A percentile compares a stretch with the other conserved stretches of the same genome.
These are phyloP conservation scores for Azemiops feae DNA, from an alignment of 2,113 vertebrate species.

Conservation along the genomic window DNA sequence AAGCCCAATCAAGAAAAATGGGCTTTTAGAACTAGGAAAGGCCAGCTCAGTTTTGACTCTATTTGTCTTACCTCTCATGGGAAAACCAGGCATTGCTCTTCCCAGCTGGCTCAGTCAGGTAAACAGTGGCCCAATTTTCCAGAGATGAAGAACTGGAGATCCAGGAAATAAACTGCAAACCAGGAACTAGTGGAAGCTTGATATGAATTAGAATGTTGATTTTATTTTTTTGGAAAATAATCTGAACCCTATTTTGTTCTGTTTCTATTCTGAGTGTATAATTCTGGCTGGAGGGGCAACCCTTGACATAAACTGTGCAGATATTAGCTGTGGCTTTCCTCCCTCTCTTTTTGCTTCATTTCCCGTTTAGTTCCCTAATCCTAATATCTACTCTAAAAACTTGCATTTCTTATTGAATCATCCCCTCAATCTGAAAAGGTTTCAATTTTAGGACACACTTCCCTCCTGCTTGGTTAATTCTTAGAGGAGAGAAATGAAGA, in stretches of 20 bases:
- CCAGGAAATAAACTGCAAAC: neutral
- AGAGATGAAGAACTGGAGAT: neutral
- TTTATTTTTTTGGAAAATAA: neutral
- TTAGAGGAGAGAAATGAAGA: neutral
- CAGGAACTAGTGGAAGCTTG: neutral
- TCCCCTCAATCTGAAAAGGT: neutral
- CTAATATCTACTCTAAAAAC: neutral
- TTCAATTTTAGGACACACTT: neutral
- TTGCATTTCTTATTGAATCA: neutral
- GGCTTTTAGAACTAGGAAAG: neutral
- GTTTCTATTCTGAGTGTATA: neutral
- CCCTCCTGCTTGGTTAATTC: neutral
- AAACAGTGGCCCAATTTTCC: neutral
- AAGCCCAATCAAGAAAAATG: neutral
- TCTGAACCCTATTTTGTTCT: neutral
- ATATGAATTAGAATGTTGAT: neutral
- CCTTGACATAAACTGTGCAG: neutral
- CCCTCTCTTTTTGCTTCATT: neutral
- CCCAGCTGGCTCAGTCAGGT: neutral
- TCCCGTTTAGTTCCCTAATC: neutral
- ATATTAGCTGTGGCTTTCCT: neutral
- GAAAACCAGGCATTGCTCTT: neutral
- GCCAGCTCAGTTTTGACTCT: too few relatives aligned
- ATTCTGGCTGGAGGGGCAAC: too few relatives aligned
- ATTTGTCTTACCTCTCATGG: neutral